These are phyloP conservation scores for Ciconia stormi DNA, from an alignment of 2,113 vertebrate species.

Conservation along the genomic window DNA sequence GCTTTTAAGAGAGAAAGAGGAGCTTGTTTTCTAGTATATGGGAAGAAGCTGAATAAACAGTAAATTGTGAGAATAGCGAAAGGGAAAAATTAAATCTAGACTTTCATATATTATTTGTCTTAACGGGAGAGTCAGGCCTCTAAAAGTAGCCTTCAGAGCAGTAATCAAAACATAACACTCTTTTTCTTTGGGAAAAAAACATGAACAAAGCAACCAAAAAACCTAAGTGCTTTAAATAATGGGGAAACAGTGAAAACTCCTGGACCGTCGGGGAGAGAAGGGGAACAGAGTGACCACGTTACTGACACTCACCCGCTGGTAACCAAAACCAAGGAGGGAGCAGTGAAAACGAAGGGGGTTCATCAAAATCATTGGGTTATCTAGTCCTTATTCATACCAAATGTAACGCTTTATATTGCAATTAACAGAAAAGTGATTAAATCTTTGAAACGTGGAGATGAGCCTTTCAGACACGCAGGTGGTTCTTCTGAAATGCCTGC, in stretches of 20 bases:
- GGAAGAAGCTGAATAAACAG: background rate
- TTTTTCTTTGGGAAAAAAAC: background rate
- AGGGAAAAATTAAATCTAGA: background rate
- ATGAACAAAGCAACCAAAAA: background rate
- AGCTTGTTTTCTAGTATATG: background rate
- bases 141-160: background rate
- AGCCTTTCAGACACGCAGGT: conserved; percentile 1
- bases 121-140: background rate
- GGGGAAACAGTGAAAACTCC: background rate
- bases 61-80: background rate
- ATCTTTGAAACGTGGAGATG: background rate
- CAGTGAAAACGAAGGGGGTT: background rate
- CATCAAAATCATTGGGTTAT: background rate
- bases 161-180: background rate
- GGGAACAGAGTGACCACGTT: background rate
- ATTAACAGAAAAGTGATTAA: background rate
- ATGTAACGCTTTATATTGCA: background rate
- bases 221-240: background rate
- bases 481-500: background rate
- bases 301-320: background rate
- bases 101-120: background rate
- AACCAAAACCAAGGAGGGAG: background rate
- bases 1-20: background rate
- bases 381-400: background rate
- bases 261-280: background rate